Conservation (phyloP, 2,888 invertebrate species). For the Mesorhabditis belari region DNA sequence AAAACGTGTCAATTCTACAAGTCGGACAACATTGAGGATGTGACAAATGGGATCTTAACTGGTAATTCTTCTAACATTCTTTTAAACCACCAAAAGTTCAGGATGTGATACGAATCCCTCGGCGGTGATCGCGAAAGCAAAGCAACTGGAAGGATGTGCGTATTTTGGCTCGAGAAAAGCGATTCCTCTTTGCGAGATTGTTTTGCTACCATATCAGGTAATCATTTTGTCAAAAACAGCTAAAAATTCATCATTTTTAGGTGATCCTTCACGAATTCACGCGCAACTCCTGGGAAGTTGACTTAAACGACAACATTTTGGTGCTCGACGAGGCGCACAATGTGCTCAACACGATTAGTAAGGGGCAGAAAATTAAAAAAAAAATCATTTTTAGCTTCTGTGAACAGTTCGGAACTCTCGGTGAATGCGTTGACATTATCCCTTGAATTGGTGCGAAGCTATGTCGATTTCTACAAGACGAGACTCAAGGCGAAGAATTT, state of each 20-base stretch:
- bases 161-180: constrained; percentile 84
- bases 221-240: not conserved
- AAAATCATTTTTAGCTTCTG: not conserved
- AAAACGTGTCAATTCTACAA: constrained; percentile 66
- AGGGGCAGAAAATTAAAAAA: not conserved
- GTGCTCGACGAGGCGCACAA: constrained; percentile 94
- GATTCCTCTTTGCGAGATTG: constrained; percentile 71
- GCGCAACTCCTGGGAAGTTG: constrained; percentile 68
- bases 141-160: constrained; percentile 74
- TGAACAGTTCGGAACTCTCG: not conserved
- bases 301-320: constrained; percentile 70
- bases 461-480: constrained; percentile 1
- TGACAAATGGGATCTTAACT: constrained; percentile 51
- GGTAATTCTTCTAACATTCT: constrained; percentile 58
- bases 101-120: not conserved
- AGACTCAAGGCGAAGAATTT: constrained; percentile 30
- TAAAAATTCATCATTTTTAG: constrained; percentile 51
- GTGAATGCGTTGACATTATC: too few species aligned
- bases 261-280: constrained; percentile 73
- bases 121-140: constrained; percentile 58
- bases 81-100: not conserved
- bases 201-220: constrained; percentile 55
- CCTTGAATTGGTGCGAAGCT: not conserved
- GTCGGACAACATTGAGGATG: constrained; percentile 62
- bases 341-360: constrained; percentile 78